Percentiles rank a stretch among this genome's conserved stretches.
These are phyloP conservation scores for Augochlora pura DNA, from an alignment of 1,140 invertebrate genomes.

Conservation along the genomic window DNA sequence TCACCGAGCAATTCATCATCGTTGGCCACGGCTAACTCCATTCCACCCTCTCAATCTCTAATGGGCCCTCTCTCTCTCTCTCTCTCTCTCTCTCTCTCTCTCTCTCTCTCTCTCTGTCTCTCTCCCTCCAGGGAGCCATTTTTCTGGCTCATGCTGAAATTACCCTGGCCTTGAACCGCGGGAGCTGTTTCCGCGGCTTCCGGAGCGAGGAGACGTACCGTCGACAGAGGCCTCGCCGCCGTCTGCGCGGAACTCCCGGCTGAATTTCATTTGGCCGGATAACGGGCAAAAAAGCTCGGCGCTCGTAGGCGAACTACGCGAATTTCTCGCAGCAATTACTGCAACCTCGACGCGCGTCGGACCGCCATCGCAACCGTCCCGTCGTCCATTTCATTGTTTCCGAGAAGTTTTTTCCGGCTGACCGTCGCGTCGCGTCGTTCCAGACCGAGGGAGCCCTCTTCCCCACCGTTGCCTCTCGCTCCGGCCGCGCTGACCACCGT, in stretches of 20 bases:
- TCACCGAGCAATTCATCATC: too few species aligned
- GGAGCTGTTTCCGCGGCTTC: background rate
- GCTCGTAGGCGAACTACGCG: background rate
- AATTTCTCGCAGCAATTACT: background rate
- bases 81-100: too few species aligned
- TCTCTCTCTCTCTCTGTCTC: too few species aligned
- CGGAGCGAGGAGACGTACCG: background rate
- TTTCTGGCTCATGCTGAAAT: too few species aligned
- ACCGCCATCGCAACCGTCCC: background rate
- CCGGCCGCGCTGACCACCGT: conserved; percentile 56
- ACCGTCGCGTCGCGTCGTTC: conserved; percentile 41
- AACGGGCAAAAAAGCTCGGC: background rate
- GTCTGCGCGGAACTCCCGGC: background rate
- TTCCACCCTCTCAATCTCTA: too few species aligned
- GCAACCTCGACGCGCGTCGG: background rate
- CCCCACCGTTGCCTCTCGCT: conserved; percentile 35
- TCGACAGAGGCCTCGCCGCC: too few species aligned
- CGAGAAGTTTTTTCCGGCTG: conserved; percentile 62
- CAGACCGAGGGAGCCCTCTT: conserved; percentile 41
- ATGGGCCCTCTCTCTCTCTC: too few species aligned
- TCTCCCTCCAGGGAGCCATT: too few species aligned
- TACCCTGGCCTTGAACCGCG: too few species aligned
- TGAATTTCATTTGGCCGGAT: background rate
- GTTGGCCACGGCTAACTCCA: too few species aligned
- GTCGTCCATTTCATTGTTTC: conserved; percentile 58